phyloP scores from a whole-genome alignment of 1,140 invertebrate genomes.

The Euwallacea similis region DNA sequence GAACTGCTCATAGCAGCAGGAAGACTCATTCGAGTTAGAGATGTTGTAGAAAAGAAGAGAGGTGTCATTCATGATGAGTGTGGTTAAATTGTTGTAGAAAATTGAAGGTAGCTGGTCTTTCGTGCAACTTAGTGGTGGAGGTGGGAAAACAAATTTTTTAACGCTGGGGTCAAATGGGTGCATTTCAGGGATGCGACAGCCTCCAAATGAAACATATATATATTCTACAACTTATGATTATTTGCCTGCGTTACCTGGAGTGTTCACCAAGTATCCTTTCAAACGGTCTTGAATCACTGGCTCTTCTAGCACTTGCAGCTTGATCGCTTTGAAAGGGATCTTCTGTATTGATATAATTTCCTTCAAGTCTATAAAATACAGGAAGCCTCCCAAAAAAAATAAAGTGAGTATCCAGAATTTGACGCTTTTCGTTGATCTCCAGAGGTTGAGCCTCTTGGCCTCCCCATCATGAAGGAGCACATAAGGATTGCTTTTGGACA shows the following conservation, averaged over 20 bases:
- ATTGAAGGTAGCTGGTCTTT: constrained; percentile 56
- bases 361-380: neutral
- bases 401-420: constrained; percentile 4
- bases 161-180: constrained; percentile 68
- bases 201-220: constrained; percentile 42
- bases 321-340: neutral
- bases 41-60: constrained; percentile 20
- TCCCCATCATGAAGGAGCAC: no score
- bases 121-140: constrained; percentile 52
- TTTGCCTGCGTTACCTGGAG: constrained; percentile 2
- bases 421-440: neutral
- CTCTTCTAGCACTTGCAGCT: neutral
- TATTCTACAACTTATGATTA: neutral
- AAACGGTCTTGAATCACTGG: neutral
- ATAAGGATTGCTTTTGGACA: no score
- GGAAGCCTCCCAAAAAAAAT: neutral
- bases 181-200: constrained; percentile 79
- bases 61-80: constrained; percentile 59
- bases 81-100: constrained; percentile 64
- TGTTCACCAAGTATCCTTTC: constrained; percentile 12
- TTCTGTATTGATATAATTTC: neutral
- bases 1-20: constrained; percentile 68
- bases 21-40: constrained; percentile 50
- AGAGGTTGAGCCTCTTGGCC: no score
- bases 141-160: constrained; percentile 54